Evolutionary conservation across 2,888 invertebrate species (phyloP).

Genomic region (Drosophila antonietae): DNA sequence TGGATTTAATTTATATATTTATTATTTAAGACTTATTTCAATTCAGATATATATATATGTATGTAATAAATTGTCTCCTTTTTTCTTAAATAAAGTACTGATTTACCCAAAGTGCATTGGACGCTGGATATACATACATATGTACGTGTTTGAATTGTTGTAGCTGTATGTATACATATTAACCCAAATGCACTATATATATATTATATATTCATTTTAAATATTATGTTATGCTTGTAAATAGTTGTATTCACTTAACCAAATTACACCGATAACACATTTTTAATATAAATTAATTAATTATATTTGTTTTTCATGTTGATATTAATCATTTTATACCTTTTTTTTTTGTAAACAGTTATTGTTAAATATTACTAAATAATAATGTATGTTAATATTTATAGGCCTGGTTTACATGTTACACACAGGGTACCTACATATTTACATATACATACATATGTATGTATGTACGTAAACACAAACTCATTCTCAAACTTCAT

Average conservation of each 20-base stretch:
- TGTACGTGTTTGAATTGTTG: background rate
- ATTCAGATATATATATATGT: conserved; percentile 43
- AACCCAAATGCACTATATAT: background rate
- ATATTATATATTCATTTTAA: background rate
- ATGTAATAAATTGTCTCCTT: conserved; percentile 36
- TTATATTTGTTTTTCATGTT: background rate
- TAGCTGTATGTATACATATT: background rate
- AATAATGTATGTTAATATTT: background rate
- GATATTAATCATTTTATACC: background rate
- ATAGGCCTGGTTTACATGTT: background rate
- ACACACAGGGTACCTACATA: background rate
- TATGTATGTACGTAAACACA: too few species aligned
- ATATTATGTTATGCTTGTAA: conserved; percentile 4
- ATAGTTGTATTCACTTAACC: conserved; percentile 2
- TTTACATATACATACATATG: background rate
- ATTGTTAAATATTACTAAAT: background rate
- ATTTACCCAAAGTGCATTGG: conserved; percentile 13
- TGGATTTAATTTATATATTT: conserved; percentile 40
- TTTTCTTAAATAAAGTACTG: conserved; percentile 33
- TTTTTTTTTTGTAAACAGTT: background rate
- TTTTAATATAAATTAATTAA: conserved; percentile 4
- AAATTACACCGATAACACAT: conserved; percentile 8
- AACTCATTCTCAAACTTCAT: too few species aligned
- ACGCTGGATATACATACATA: background rate
- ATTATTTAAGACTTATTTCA: conserved; percentile 52